A percentile compares a stretch with the other conserved stretches of the same genome.
Evolutionary conservation across 2,113 vertebrate species (phyloP).

Genomic region (Callipepla californica): DNA sequence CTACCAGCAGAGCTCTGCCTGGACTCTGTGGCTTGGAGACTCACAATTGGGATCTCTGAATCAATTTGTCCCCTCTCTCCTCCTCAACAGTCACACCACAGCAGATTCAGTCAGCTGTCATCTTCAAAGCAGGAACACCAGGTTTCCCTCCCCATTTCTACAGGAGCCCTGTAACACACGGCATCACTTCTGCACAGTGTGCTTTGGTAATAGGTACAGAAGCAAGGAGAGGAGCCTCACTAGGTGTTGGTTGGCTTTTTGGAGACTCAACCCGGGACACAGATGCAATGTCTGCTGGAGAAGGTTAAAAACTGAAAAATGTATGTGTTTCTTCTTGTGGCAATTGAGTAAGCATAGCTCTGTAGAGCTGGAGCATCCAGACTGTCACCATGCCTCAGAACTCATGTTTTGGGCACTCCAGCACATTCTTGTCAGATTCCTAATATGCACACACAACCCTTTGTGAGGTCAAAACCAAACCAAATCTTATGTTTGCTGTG

Average conservation of each 20-base stretch:
- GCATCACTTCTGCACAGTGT: neutral
- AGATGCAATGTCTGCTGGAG: neutral
- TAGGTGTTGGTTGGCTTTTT: neutral
- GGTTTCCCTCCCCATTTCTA: neutral
- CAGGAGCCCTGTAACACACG: neutral
- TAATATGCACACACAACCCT: neutral
- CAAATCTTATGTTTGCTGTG: fast-evolving
- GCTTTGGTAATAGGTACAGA: neutral
- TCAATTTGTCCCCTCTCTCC: neutral
- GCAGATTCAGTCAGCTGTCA: neutral
- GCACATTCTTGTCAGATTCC: neutral
- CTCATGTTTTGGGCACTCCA: neutral
- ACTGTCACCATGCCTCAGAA: neutral
- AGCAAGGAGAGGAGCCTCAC: neutral
- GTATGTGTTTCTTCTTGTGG: fast-evolving
- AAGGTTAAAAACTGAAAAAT: neutral
- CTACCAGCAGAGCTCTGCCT: neutral
- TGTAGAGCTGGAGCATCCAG: neutral
- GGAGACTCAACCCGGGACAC: neutral
- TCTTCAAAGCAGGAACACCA: neutral
- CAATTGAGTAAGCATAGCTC: fast-evolving
- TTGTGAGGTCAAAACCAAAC: neutral
- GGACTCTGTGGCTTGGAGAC: neutral
- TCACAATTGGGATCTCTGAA: fast-evolving
- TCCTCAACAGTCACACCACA: neutral